A percentile compares a stretch with the other conserved stretches of the same genome.
phyloP scores from a whole-genome alignment of 1,140 invertebrate genomes.

The Cryptotermes secundus region DNA sequence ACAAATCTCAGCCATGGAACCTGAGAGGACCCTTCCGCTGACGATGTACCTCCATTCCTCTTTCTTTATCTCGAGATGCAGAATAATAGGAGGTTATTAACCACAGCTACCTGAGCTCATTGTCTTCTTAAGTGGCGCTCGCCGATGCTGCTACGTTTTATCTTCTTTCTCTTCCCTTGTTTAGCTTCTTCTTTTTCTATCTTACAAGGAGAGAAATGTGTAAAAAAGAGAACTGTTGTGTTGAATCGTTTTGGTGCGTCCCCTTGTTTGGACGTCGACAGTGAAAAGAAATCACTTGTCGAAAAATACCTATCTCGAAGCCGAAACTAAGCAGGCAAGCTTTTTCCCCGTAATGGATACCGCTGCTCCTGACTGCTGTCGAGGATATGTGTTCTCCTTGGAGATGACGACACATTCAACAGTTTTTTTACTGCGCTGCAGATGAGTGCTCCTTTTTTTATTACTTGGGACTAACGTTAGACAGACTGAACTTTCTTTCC shows the following conservation, averaged over 20 bases:
- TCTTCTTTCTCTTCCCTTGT: background rate
- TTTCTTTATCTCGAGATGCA: background rate
- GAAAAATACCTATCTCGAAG: background rate
- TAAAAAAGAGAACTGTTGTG: background rate
- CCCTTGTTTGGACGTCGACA: background rate
- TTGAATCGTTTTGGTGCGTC: background rate
- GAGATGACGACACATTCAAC: background rate
- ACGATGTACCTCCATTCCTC: background rate
- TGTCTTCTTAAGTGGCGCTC: slow-evolving; percentile 1
- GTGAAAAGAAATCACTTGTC: background rate
- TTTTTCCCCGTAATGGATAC: background rate
- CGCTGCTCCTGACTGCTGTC: background rate
- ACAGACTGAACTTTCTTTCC: too few species aligned
- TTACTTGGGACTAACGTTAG: too few species aligned
- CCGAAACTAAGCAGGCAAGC: too few species aligned
- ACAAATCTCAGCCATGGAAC: background rate
- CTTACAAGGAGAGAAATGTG: background rate
- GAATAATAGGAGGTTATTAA: slow-evolving; percentile 15
- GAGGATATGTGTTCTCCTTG: background rate
- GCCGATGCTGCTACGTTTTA: background rate
- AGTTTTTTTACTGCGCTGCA: background rate
- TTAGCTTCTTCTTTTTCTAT: background rate
- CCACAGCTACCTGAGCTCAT: background rate
- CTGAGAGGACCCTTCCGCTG: background rate
- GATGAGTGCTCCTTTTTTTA: too few species aligned